These are phyloP conservation scores for Procambarus virginalis DNA, from an alignment of 1,140 invertebrate species.

Conservation along the genomic window DNA sequence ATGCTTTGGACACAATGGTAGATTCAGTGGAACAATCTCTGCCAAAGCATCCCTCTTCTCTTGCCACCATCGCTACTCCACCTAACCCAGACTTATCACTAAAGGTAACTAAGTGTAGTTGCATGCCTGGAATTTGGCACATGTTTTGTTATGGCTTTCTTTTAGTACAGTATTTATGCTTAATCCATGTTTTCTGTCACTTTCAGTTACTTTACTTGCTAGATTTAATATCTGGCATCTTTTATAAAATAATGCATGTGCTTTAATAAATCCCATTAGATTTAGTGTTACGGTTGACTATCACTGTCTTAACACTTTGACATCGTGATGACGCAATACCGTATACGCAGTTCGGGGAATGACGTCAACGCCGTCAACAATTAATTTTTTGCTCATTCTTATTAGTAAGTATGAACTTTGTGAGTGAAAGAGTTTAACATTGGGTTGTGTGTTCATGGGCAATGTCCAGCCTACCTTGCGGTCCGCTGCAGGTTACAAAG, in stretches of 20 bases:
- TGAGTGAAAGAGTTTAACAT: too few relatives aligned
- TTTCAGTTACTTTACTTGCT: not conserved
- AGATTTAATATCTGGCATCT: not conserved
- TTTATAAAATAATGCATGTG: not conserved
- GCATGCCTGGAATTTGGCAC: slow-evolving; percentile 24
- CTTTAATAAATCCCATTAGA: not conserved
- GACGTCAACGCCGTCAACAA: too few relatives aligned
- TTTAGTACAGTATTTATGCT: not conserved
- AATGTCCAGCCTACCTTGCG: too few relatives aligned
- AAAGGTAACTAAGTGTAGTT: slow-evolving; percentile 76
- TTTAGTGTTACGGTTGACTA: not conserved
- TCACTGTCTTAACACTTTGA: too few relatives aligned
- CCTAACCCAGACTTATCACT: slow-evolving; percentile 80
- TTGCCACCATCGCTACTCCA: slow-evolving; percentile 74
- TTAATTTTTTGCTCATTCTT: too few relatives aligned
- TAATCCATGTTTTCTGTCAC: not conserved
- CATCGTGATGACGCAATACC: too few relatives aligned
- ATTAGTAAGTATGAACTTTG: too few relatives aligned
- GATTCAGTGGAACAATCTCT: slow-evolving; percentile 68
- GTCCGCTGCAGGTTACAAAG: too few relatives aligned
- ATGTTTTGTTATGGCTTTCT: not conserved
- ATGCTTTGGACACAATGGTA: slow-evolving; percentile 70
- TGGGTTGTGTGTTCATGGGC: too few relatives aligned
- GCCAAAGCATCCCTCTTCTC: slow-evolving; percentile 44
- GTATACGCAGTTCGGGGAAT: too few relatives aligned